Evolutionary conservation across 2,113 vertebrate species (phyloP).

Genomic region (Mixornis gularis): DNA sequence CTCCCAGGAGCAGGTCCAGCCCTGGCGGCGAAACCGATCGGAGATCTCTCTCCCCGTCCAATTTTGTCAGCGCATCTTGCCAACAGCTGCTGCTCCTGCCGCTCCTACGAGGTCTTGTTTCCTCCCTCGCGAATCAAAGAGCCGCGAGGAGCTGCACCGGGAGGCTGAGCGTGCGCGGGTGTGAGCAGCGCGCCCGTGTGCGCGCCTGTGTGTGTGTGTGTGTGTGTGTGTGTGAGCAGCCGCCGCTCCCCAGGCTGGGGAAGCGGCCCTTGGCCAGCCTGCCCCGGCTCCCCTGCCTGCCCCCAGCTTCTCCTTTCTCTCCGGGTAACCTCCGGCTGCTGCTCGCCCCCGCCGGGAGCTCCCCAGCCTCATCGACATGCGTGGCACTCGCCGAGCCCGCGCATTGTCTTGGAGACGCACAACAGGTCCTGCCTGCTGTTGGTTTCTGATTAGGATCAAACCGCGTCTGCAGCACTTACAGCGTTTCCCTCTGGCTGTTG

Average conservation of each 20-base stretch:
- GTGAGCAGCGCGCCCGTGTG: not conserved
- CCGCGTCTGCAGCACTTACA: not conserved
- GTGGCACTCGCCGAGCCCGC: not conserved
- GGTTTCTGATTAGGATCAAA: not conserved
- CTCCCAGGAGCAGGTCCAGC: not conserved
- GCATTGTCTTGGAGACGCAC: constrained; percentile 50
- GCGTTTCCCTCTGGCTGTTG: not conserved
- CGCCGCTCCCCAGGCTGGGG: not conserved
- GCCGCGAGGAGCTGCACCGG: constrained; percentile 16
- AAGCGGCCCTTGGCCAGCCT: not conserved
- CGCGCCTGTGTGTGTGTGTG: not conserved
- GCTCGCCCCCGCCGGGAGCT: not conserved
- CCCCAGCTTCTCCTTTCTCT: not conserved
- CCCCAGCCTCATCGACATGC: constrained; percentile 36
- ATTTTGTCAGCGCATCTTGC: constrained; percentile 24
- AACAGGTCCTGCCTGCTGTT: constrained; percentile 55
- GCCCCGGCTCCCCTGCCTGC: not conserved
- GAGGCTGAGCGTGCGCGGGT: not conserved
- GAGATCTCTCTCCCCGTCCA: not conserved
- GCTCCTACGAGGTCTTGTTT: constrained; percentile 4
- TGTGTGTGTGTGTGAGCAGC: not conserved
- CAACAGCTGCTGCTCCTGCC: not conserved
- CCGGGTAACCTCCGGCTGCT: not conserved
- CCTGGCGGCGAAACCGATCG: not conserved
- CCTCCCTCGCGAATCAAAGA: constrained; percentile 40